These are phyloP conservation scores for Scaptodrosophila latifasciaeformis DNA, from an alignment of 2,888 invertebrate species.

Conservation along the genomic window DNA sequence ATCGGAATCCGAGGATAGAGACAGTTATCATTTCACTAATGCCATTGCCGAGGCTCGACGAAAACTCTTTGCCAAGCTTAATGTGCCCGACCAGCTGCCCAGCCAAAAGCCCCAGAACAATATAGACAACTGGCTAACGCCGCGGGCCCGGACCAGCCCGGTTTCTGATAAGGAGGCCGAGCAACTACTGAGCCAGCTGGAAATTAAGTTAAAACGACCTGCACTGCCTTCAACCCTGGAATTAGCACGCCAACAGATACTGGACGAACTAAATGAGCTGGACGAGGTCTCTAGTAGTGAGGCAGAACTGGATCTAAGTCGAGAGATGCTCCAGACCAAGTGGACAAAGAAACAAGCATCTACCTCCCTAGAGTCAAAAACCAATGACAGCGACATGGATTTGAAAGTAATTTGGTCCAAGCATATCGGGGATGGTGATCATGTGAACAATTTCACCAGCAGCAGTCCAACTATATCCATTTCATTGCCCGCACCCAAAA, in stretches of 20 bases:
- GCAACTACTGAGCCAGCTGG: background rate
- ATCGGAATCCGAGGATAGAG: no score
- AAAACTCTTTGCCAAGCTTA: conserved; percentile 32
- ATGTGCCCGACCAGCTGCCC: background rate
- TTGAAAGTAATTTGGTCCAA: no score
- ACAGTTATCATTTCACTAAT: conserved; percentile 51
- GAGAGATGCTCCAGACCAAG: no score
- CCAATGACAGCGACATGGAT: no score
- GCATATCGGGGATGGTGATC: background rate
- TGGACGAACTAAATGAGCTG: no score
- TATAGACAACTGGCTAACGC: background rate
- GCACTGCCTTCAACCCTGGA: no score
- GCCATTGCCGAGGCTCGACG: conserved; percentile 44
- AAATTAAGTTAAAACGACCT: background rate
- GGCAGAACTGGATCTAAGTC: no score
- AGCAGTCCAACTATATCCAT: background rate
- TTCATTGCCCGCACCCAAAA: background rate
- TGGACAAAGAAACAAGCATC: no score
- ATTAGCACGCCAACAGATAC: no score
- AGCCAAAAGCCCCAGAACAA: background rate
- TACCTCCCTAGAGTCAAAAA: no score
- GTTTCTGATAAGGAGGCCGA: background rate
- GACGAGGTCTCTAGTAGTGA: no score
- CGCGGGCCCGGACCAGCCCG: background rate
- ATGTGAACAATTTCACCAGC: background rate